Base-by-base conservation (phyloP, 2,888 invertebrate genomes). In the Mesodorylaimus sp. region DNA sequence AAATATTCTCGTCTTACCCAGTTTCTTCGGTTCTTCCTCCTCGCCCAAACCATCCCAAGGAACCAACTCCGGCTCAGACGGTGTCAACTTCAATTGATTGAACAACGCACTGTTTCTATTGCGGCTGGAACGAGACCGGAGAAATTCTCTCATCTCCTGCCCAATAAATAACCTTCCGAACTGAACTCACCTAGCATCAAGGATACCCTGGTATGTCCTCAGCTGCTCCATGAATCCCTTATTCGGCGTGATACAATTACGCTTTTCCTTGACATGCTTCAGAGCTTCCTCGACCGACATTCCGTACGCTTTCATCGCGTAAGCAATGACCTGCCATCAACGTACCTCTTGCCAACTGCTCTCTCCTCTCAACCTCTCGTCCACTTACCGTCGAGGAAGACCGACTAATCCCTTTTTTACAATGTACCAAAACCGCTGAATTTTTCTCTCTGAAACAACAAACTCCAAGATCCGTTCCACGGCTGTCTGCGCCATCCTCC, bases 341-440 rank as follows among this genome's bases (percentile, higher is more conserved):
- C 16, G 10, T 32, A 16, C 32, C 10, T 13, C 10, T 32, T 32
- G 32, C 32, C 10, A 32, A n/a, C n/a, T n/a, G n/a, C n/a, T n/a
- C n/a, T n/a, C n/a, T n/a, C n/a, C n/a, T n/a, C n/a, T n/a, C n/a
- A n/a, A n/a, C n/a, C n/a, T n/a, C n/a, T n/a, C n/a, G n/a, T 13
- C 48, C 21, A 64, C 68, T 63, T 54, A 93, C 95, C 26, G 93
- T 93, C 2, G 91, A 91, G 3, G 95, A 93, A 25, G 95, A 95
- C 56, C 95, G 76, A 68, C 91, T 93, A 54, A 97, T 86, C 25
- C 97, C 97, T 89, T 95, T 95, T 73, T 95, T 95, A 70, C 97
- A 97, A 70, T 97, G 95, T 47, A 97, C 95, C 61, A 97, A 74
- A 50, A 91, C 89, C 71, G 88, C 88, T 51, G 85, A 48, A 1